Conservation (phyloP, 2,797 vertebrate species). For the Taeniopygia guttata region DNA sequence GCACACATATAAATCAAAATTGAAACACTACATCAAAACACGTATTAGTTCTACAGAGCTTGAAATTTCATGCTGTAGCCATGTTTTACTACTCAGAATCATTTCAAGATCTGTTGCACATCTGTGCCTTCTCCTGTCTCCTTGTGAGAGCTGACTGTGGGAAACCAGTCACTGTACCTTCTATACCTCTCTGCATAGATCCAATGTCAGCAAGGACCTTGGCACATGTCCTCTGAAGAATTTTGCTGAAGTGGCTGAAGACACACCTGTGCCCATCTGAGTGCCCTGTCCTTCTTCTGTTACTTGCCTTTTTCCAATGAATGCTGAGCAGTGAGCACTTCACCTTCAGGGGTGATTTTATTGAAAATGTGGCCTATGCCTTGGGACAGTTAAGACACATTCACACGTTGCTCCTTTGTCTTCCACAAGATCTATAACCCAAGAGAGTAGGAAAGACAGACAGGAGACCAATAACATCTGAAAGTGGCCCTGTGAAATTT, state of each 20-base stretch:
- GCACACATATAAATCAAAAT: background rate
- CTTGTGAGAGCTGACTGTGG: background rate
- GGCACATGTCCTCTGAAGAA: background rate
- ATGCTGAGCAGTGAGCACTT: background rate
- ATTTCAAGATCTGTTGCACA: background rate
- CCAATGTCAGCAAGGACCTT: background rate
- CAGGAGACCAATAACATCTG: background rate
- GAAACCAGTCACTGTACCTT: background rate
- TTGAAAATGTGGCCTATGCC: background rate
- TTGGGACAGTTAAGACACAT: background rate
- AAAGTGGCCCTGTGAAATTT: background rate
- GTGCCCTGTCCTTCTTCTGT: conserved; percentile 23
- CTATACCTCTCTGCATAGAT: background rate
- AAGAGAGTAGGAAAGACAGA: background rate
- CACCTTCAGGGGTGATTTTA: background rate
- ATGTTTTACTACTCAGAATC: background rate
- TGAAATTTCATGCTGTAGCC: background rate
- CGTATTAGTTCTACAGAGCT: background rate
- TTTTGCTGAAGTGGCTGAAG: conserved; percentile 33
- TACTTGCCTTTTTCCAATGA: background rate
- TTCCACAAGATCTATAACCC: background rate
- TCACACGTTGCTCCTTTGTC: background rate
- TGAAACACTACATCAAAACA: background rate
- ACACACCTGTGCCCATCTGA: background rate
- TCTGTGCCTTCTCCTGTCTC: background rate